These are phyloP conservation scores for Homalodisca vitripennis DNA, from an alignment of 1,140 invertebrate species.

Conservation along the genomic window DNA sequence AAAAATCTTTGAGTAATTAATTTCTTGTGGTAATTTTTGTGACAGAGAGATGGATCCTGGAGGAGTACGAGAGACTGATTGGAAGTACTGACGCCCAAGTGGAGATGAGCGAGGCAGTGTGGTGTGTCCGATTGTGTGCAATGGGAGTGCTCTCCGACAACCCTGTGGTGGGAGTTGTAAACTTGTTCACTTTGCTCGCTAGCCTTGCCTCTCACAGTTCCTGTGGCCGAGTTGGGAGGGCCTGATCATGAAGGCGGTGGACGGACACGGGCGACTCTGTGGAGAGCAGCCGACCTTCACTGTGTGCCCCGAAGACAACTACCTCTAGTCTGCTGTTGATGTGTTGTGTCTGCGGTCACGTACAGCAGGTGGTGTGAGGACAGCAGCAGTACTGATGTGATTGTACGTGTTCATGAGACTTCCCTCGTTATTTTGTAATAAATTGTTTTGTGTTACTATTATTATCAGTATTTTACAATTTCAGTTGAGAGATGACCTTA, in stretches of 20 bases:
- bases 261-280: background rate
- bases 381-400: no score
- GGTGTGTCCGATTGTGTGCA: no score
- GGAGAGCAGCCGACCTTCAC: background rate
- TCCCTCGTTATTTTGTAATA: background rate
- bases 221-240: background rate
- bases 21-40: no score
- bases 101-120: no score
- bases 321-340: background rate
- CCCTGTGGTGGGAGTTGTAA: no score
- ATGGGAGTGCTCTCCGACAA: no score
- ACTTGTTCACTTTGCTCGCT: background rate
- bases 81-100: no score
- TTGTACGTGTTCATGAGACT: no score
- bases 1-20: no score
- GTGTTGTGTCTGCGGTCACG: background rate
- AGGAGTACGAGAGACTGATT: no score
- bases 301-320: background rate
- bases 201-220: background rate
- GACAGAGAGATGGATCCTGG: no score
- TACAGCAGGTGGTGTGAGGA: background rate
- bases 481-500: background rate
- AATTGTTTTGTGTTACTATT: background rate
- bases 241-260: background rate
- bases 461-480: background rate